Conservation (phyloP, 1,140 invertebrate genomes). For the Portunus trituberculatus region DNA sequence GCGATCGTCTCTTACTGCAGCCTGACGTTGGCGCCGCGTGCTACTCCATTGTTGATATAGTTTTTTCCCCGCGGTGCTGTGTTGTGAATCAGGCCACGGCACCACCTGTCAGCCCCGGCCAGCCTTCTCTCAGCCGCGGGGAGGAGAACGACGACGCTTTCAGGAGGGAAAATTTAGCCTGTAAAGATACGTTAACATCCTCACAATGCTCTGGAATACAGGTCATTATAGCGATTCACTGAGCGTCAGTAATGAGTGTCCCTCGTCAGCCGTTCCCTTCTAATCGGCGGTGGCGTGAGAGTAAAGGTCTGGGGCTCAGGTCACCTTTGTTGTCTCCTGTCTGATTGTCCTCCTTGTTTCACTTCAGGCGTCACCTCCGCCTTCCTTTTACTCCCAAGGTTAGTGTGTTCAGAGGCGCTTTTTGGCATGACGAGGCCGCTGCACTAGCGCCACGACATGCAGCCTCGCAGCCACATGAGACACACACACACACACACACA, state of each 20-base stretch:
- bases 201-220: not conserved
- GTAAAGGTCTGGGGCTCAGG: conserved; percentile 26
- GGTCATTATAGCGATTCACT: not conserved
- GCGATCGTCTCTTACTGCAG: not conserved
- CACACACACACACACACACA: conserved; percentile 1
- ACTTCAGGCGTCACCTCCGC: conserved; percentile 44
- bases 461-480: not conserved
- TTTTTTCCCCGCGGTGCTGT: not conserved
- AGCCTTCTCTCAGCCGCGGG: not conserved
- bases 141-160: not conserved
- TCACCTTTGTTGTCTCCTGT: not conserved
- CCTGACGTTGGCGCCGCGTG: not conserved
- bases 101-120: not conserved
- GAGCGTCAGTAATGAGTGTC: not conserved
- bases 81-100: not conserved
- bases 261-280: not conserved
- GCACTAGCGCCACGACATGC: not conserved
- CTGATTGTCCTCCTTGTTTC: conserved; percentile 48
- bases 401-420: conserved; percentile 31
- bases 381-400: conserved; percentile 54
- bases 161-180: not conserved
- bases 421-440: not conserved
- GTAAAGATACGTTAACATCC: not conserved
- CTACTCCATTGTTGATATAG: not conserved
- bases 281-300: not conserved